Percentiles rank a stretch among this genome's conserved stretches.
phyloP scores from a whole-genome alignment of 2,888 invertebrate species.

The Caradrina kadenii region DNA sequence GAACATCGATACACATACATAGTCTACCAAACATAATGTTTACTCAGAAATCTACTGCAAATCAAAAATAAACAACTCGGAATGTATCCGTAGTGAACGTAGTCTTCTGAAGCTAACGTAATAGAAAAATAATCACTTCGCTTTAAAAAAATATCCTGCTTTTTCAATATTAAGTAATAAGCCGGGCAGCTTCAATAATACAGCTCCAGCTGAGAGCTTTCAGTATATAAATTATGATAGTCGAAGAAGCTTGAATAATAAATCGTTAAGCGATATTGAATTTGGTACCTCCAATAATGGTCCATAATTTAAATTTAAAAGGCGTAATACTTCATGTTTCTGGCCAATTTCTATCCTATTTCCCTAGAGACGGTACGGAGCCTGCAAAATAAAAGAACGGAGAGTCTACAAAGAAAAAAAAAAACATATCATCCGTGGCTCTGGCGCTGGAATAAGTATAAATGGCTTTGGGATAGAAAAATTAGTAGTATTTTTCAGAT shows the following conservation, averaged over 20 bases:
- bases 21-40: not conserved
- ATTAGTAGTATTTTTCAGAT: conserved; percentile 21
- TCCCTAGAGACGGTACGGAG: conserved; percentile 24
- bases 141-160: not conserved
- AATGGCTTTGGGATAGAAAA: conserved; percentile 25
- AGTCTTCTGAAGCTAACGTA: not conserved
- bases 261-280: conserved; percentile 62
- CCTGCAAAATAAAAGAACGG: conserved; percentile 24
- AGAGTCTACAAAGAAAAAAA: conserved; percentile 28
- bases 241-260: conserved; percentile 52
- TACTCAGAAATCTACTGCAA: not conserved
- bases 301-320: conserved; percentile 43
- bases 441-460: conserved; percentile 14
- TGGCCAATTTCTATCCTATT: conserved; percentile 28
- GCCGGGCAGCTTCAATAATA: conserved; percentile 23
- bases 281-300: conserved; percentile 45
- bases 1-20: not conserved
- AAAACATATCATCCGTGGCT: conserved; percentile 1
- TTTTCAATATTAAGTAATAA: conserved; percentile 15
- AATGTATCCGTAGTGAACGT: not conserved
- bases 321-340: conserved; percentile 38
- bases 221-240: conserved; percentile 53
- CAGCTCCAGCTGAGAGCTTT: conserved; percentile 23
- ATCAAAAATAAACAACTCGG: not conserved
- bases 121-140: conserved; percentile 17